Conservation (phyloP, 2,797 vertebrate species). For the Coregonus suidteri region DNA sequence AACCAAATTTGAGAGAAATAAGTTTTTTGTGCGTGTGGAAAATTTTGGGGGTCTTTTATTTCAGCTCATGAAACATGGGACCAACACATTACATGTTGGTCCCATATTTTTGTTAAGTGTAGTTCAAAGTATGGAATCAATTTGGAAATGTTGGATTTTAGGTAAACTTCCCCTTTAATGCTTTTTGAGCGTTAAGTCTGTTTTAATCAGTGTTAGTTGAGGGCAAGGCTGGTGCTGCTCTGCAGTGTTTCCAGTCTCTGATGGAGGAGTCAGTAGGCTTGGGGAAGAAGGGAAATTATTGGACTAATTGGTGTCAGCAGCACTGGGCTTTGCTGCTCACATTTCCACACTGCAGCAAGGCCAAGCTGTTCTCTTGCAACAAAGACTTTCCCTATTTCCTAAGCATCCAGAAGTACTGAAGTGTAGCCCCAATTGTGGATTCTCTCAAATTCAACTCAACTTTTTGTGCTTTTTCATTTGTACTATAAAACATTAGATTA, state of each 20-base stretch:
- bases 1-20: too few relatives aligned
- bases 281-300: neutral
- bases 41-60: too few relatives aligned
- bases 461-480: neutral
- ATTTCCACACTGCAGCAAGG: neutral
- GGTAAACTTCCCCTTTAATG: neutral
- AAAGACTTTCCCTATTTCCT: neutral
- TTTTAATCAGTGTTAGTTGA: constrained; percentile 28
- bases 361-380: neutral
- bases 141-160: too few relatives aligned
- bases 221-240: neutral
- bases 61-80: too few relatives aligned
- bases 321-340: neutral
- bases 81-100: neutral
- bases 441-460: neutral
- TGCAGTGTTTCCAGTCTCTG: neutral
- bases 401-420: neutral
- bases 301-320: neutral
- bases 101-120: neutral
- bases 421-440: neutral
- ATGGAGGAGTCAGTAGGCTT: neutral
- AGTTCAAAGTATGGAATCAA: constrained; percentile 17
- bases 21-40: too few relatives aligned
- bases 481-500: neutral
- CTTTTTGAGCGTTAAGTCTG: constrained; percentile 24